Percentiles rank a stretch among this genome's conserved stretches.
These are phyloP conservation scores for Nemotelus pantherinus DNA, from an alignment of 2,888 invertebrate genomes.

Conservation along the genomic window DNA sequence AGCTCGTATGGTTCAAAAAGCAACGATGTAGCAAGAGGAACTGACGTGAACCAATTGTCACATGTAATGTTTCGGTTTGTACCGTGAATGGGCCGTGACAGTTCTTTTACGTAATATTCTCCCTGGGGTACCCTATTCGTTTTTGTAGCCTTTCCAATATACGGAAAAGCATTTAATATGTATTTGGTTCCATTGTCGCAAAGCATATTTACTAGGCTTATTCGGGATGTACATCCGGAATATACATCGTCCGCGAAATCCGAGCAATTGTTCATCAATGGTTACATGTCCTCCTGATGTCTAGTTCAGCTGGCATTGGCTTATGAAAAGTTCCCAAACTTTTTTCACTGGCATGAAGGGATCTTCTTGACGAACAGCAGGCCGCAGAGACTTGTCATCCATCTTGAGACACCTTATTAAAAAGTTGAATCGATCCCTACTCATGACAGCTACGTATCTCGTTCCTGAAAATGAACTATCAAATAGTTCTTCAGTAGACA, in stretches of 20 bases:
- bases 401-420: too few species aligned
- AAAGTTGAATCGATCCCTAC: too few species aligned
- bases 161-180: constrained; percentile 43
- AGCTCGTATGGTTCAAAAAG: constrained; percentile 43
- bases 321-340: too few species aligned
- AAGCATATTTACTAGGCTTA: constrained; percentile 48
- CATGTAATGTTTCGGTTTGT: constrained; percentile 43
- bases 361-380: too few species aligned
- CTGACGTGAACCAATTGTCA: constrained; percentile 47
- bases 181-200: constrained; percentile 47
- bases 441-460: too few species aligned
- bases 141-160: constrained; percentile 46
- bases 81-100: constrained; percentile 54
- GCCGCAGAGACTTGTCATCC: too few species aligned
- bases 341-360: too few species aligned
- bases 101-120: constrained; percentile 46
- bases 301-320: constrained; percentile 16
- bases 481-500: background rate
- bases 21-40: constrained; percentile 41
- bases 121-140: constrained; percentile 8
- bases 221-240: constrained; percentile 41
- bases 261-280: constrained; percentile 49
- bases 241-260: constrained; percentile 46
- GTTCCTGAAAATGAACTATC: background rate
- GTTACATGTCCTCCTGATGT: constrained; percentile 46